phyloP scores from a whole-genome alignment of 2,113 vertebrate species.

The Carassius gibelio region DNA sequence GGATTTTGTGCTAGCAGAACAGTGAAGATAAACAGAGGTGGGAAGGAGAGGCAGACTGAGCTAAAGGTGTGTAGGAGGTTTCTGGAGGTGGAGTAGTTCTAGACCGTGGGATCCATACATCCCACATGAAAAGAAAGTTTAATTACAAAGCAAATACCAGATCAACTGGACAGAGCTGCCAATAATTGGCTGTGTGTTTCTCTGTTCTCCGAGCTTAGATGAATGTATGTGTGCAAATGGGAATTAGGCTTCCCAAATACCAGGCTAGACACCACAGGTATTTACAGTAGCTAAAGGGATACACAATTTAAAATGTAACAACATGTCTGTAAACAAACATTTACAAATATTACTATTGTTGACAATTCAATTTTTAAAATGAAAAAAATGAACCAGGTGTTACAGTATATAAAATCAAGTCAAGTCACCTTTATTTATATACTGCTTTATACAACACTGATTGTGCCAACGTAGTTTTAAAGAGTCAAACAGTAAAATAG shows the following conservation, averaged over 20 bases:
- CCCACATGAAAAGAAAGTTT: slow-evolving; percentile 32
- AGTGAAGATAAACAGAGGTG: background rate
- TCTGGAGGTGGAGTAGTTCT: slow-evolving; percentile 45
- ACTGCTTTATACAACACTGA: too few relatives aligned
- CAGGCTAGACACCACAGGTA: slow-evolving; percentile 33
- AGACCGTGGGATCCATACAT: slow-evolving; percentile 17
- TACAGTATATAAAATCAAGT: too few relatives aligned
- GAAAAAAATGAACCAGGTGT: too few relatives aligned
- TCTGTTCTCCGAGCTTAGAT: slow-evolving; percentile 37
- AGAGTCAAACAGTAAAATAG: too few relatives aligned
- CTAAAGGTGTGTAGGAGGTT: slow-evolving; percentile 34
- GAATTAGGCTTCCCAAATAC: slow-evolving; percentile 16
- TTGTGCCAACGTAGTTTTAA: too few relatives aligned
- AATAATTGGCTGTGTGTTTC: slow-evolving; percentile 43
- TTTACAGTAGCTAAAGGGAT: background rate
- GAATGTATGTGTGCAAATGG: slow-evolving; percentile 34
- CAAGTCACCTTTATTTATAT: too few relatives aligned
- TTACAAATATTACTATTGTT: too few relatives aligned
- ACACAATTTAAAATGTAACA: background rate
- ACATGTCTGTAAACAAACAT: too few relatives aligned
- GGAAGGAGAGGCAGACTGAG: background rate
- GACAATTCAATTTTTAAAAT: too few relatives aligned
- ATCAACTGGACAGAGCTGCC: slow-evolving; percentile 39
- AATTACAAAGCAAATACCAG: slow-evolving; percentile 45
- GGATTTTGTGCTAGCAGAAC: slow-evolving; percentile 38